Conservation (phyloP, 2,113 vertebrate species). For the Varanus salvator region DNA sequence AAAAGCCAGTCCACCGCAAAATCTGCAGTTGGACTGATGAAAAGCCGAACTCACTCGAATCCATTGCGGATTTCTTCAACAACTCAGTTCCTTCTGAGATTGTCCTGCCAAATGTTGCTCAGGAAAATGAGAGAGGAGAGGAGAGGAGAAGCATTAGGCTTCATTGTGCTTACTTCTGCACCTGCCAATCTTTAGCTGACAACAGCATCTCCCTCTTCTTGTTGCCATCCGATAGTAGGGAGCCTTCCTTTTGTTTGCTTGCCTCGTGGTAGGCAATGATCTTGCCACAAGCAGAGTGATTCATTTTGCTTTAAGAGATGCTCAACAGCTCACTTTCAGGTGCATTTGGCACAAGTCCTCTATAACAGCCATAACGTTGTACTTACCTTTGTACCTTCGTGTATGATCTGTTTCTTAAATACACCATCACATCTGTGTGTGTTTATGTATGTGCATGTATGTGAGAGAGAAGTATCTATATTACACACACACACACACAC, state of each 20-base stretch:
- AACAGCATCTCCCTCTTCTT: neutral
- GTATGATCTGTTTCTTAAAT: neutral
- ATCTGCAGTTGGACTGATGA: no score
- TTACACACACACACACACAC: neutral
- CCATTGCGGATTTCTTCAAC: no score
- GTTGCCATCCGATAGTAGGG: neutral
- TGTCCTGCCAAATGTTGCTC: neutral
- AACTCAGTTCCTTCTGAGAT: neutral
- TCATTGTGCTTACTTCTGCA: neutral
- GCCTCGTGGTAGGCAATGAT: neutral
- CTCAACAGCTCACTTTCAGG: neutral
- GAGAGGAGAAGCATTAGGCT: neutral
- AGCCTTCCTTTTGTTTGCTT: neutral
- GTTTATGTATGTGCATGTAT: no score
- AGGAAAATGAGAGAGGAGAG: neutral
- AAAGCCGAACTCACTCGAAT: no score
- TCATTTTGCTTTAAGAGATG: neutral
- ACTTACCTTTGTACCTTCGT: neutral
- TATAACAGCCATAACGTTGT: neutral
- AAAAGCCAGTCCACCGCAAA: no score
- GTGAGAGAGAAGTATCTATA: neutral
- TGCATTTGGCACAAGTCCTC: neutral
- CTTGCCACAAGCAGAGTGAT: neutral
- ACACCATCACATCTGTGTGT: neutral
- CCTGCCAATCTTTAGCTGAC: constrained; percentile 1